Conservation (phyloP, 2,113 vertebrate species). For the Piprites chloris region DNA sequence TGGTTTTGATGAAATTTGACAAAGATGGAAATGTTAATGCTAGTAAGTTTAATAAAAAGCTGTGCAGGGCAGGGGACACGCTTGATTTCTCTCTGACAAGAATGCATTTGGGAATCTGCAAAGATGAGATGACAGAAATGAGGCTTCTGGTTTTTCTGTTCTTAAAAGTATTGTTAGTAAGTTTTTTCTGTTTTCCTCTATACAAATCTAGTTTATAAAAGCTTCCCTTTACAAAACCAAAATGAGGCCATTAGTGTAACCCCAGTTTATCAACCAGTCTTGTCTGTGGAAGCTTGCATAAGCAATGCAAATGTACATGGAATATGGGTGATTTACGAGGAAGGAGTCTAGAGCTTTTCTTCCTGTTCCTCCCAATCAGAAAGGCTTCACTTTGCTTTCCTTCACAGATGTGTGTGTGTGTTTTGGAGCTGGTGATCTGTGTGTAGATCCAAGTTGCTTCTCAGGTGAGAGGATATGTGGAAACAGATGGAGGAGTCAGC, state of each 20-base stretch:
- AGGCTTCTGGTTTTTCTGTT: not conserved
- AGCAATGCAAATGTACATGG: not conserved
- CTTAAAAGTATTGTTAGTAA: not conserved
- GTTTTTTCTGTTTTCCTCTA: not conserved
- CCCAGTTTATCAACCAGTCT: not conserved
- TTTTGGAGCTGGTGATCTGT: not conserved
- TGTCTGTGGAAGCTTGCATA: not conserved
- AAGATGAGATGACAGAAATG: not conserved
- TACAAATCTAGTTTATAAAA: not conserved
- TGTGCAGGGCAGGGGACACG: accelerated
- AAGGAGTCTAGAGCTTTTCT: not conserved
- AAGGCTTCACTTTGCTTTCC: not conserved
- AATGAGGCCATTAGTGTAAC: not conserved
- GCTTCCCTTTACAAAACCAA: not conserved
- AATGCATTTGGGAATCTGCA: not conserved
- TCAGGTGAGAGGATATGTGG: not conserved
- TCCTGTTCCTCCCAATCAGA: not conserved
- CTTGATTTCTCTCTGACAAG: not conserved
- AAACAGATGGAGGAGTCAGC: not conserved
- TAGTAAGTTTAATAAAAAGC: not conserved
- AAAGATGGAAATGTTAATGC: not conserved
- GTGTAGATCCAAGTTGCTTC: not conserved
- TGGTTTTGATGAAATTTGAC: not conserved
- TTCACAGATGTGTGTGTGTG: not conserved
- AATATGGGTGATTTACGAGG: not conserved